These are phyloP conservation scores for Aix galericulata DNA, from an alignment of 2,113 vertebrate genomes.

Conservation along the genomic window DNA sequence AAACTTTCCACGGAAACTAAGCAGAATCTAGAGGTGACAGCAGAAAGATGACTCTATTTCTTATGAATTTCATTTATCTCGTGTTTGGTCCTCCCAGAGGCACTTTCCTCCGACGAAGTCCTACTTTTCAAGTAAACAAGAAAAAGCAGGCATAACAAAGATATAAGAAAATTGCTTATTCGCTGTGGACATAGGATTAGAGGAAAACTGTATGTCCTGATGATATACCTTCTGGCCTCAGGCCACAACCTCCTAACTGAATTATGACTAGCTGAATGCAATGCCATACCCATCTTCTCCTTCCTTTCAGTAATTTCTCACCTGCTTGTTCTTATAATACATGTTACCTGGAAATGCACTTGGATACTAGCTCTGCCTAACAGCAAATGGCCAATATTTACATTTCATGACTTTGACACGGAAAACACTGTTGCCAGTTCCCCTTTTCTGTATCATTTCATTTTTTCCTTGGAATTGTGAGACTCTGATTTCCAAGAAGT, in stretches of 20 bases:
- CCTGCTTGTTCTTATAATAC: background rate
- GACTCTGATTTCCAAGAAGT: background rate
- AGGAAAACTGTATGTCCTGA: background rate
- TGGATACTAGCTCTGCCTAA: background rate
- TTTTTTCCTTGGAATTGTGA: background rate
- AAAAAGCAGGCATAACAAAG: background rate
- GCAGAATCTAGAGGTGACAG: background rate
- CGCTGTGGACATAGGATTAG: background rate
- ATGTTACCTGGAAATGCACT: background rate
- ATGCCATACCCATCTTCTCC: background rate
- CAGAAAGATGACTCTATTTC: background rate
- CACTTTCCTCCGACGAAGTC: background rate
- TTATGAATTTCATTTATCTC: background rate
- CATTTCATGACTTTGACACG: background rate
- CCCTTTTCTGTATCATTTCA: background rate
- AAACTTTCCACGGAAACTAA: background rate
- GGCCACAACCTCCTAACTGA: background rate
- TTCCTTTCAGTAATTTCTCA: background rate
- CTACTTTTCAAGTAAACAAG: conserved; percentile 12
- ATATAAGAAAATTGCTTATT: background rate
- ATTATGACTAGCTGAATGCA: background rate
- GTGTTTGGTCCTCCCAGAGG: background rate
- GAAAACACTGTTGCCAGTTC: background rate
- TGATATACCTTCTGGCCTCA: background rate
- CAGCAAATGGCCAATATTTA: background rate